A percentile compares a stretch with the other conserved stretches of the same genome.
These are phyloP conservation scores for Elgaria multicarinata DNA, from an alignment of 2,113 vertebrate species.

Conservation along the genomic window DNA sequence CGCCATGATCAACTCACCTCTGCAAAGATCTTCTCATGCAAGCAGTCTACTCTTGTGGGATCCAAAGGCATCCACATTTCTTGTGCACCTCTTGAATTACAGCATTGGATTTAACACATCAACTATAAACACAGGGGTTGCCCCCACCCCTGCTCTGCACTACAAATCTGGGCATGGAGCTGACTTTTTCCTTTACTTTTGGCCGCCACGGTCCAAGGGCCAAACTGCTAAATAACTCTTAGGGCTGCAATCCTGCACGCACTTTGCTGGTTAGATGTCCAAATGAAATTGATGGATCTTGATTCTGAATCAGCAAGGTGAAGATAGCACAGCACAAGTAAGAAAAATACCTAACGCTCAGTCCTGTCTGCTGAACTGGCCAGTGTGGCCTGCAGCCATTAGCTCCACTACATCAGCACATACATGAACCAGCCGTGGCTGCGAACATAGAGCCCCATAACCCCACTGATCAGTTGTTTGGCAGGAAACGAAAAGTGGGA, in stretches of 20 bases:
- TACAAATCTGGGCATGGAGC: not conserved
- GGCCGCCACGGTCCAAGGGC: not conserved
- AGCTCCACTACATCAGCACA: too few relatives aligned
- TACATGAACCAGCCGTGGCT: not conserved
- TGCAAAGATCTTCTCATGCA: not conserved
- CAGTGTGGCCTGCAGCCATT: not conserved
- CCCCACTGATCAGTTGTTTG: not conserved
- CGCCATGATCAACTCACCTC: not conserved
- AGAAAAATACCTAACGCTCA: not conserved
- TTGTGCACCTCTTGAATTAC: not conserved
- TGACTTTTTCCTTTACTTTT: not conserved
- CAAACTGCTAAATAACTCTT: not conserved
- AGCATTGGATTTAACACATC: not conserved
- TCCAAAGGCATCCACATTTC: not conserved
- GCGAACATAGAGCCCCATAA: not conserved
- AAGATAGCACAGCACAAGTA: not conserved
- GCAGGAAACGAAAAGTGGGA: not conserved
- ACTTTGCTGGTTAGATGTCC: not conserved
- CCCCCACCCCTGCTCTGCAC: not conserved
- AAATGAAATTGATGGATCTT: not conserved
- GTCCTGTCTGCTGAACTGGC: not conserved
- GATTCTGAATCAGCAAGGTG: not conserved
- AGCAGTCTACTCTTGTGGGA: not conserved
- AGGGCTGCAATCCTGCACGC: not conserved
- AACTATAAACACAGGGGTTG: not conserved